Percentiles rank a stretch among this genome's conserved stretches.
phyloP scores from a whole-genome alignment of 2,113 vertebrate species.

The Poecile atricapillus region DNA sequence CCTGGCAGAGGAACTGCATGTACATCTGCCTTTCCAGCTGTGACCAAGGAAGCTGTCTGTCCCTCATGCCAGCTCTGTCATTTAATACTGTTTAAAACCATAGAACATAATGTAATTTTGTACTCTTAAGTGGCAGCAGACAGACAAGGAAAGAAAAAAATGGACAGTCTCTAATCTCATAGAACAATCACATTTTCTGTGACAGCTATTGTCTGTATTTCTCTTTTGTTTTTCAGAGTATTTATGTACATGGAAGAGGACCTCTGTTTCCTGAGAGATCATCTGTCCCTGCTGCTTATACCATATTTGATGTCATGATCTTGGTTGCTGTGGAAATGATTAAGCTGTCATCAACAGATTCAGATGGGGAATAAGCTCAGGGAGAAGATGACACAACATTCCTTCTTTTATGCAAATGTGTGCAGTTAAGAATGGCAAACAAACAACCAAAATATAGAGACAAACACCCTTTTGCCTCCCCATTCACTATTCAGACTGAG shows the following conservation, averaged over 20 bases:
- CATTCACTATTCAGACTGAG: neutral
- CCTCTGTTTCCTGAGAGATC: conserved; percentile 25
- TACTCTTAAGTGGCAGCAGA: neutral
- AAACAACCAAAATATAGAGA: neutral
- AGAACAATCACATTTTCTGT: neutral
- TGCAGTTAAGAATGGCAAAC: conserved; percentile 3
- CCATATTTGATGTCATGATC: conserved; percentile 19
- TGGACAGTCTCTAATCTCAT: neutral
- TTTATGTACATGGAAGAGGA: neutral
- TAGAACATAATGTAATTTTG: neutral
- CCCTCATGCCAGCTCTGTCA: neutral
- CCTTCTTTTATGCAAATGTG: conserved; percentile 31
- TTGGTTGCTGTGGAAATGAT: conserved; percentile 64
- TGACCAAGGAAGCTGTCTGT: neutral
- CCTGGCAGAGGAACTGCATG: neutral
- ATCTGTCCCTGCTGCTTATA: conserved; percentile 23
- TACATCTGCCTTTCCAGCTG: neutral
- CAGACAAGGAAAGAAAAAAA: neutral
- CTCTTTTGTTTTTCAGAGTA: neutral
- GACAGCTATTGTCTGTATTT: neutral
- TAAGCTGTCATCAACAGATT: conserved; percentile 52
- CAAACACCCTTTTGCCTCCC: neutral
- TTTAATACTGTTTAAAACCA: neutral
- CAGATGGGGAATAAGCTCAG: conserved; percentile 31
- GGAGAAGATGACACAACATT: conserved; percentile 24